Conservation (phyloP, 2,113 vertebrate genomes). For the Zosterops hypoxanthus region DNA sequence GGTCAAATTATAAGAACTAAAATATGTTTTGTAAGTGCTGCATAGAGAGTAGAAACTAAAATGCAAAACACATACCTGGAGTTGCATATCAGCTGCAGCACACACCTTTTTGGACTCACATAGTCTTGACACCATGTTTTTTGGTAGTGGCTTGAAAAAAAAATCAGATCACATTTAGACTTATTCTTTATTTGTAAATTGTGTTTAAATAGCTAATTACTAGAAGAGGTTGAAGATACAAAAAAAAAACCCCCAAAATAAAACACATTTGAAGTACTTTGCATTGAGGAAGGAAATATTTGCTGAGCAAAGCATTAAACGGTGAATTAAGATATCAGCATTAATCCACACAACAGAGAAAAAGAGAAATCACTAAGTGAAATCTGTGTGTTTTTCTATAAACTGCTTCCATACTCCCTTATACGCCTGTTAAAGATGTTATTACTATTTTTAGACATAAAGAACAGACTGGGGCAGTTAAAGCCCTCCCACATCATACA, state of each 20-base stretch:
- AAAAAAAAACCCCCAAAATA: background rate
- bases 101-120: conserved; percentile 97
- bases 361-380: background rate
- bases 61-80: conserved; percentile 83
- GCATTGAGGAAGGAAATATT: background rate
- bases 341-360: background rate
- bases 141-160: conserved; percentile 82
- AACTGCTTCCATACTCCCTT: background rate
- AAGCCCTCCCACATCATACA: background rate
- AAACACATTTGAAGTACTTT: background rate
- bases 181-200: background rate
- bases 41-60: background rate
- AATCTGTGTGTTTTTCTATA: background rate
- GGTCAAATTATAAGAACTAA: background rate
- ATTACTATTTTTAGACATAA: background rate
- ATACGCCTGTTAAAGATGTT: background rate
- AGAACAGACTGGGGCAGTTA: background rate
- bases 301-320: background rate
- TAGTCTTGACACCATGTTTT: conserved; percentile 91
- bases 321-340: background rate
- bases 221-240: background rate
- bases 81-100: conserved; percentile 92
- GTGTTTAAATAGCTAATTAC: background rate
- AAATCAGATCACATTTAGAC: background rate
- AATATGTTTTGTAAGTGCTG: background rate